A percentile compares a stretch with the other conserved stretches of the same genome.
These are phyloP conservation scores for Listrodromus nycthemerus DNA, from an alignment of 2,888 invertebrate species.

Conservation along the genomic window DNA sequence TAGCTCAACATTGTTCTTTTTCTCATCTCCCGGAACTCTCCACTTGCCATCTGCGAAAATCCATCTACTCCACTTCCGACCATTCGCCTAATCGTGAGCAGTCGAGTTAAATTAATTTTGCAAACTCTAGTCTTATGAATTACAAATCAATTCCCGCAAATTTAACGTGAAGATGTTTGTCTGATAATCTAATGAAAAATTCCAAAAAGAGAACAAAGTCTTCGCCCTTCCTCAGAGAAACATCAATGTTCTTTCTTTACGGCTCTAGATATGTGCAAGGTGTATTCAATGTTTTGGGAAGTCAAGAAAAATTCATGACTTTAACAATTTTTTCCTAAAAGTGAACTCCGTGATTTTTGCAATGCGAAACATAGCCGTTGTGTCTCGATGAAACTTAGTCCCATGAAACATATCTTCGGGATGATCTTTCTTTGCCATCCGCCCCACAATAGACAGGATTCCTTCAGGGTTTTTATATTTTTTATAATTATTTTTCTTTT, in stretches of 20 bases:
- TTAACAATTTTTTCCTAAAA: no score
- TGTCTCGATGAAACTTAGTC: no score
- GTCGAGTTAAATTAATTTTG: constrained; percentile 72
- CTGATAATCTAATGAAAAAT: no score
- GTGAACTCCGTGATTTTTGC: no score
- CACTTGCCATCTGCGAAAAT: constrained; percentile 10
- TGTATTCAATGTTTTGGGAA: no score
- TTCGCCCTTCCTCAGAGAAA: neutral
- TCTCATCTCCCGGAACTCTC: constrained; percentile 11
- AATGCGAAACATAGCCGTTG: no score
- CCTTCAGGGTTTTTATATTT: neutral
- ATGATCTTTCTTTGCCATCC: neutral
- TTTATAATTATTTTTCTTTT: neutral
- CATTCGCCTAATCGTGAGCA: constrained; percentile 51
- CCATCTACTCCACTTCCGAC: constrained; percentile 37
- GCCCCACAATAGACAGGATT: neutral
- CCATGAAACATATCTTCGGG: no score
- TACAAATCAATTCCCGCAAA: constrained; percentile 64
- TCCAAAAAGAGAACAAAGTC: neutral
- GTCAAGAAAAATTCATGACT: no score
- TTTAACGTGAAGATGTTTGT: no score
- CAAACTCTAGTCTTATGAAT: constrained; percentile 68
- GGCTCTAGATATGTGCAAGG: no score
- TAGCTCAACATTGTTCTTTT: neutral
- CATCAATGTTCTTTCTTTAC: neutral